These are phyloP conservation scores for Nemotelus pantherinus DNA, from an alignment of 2,888 invertebrate genomes.

Conservation along the genomic window DNA sequence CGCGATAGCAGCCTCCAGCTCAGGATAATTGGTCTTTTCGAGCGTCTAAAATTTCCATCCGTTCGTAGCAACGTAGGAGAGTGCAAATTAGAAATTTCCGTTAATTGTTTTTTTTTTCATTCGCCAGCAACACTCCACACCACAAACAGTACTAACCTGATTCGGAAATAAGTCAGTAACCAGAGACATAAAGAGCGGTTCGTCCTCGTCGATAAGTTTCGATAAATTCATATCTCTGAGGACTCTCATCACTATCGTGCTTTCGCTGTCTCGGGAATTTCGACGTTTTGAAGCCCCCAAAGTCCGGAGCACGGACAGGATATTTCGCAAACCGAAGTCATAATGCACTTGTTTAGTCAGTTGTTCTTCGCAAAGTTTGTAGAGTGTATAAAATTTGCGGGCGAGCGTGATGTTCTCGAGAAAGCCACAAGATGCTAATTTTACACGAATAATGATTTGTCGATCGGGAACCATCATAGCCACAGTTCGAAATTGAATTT, in stretches of 20 bases:
- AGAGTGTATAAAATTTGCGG: constrained; percentile 94
- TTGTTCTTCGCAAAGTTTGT: constrained; percentile 97
- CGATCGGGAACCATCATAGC: constrained; percentile 99
- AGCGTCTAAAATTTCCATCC: constrained; percentile 66
- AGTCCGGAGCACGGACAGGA: constrained; percentile 91
- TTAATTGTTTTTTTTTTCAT: neutral
- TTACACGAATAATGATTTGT: constrained; percentile 96
- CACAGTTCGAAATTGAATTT: constrained; percentile 96
- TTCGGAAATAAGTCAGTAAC: constrained; percentile 97
- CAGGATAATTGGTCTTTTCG: constrained; percentile 90
- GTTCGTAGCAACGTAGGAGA: too few species aligned
- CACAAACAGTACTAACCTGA: constrained; percentile 66
- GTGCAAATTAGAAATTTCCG: too few species aligned
- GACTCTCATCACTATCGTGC: constrained; percentile 96
- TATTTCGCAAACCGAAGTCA: constrained; percentile 95
- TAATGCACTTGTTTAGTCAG: constrained; percentile 98
- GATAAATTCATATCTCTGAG: constrained; percentile 98
- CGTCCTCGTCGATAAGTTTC: constrained; percentile 96
- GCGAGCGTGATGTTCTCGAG: constrained; percentile 94
- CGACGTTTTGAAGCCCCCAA: constrained; percentile 91
- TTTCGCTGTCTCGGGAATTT: constrained; percentile 92
- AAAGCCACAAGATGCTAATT: constrained; percentile 95
- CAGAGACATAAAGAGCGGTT: constrained; percentile 95
- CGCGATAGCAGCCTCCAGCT: constrained; percentile 87
- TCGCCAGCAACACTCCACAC: neutral